A percentile compares a stretch with the other conserved stretches of the same genome.
phyloP scores from a whole-genome alignment of 2,888 invertebrate genomes.

The Limnephilus rhombicus region DNA sequence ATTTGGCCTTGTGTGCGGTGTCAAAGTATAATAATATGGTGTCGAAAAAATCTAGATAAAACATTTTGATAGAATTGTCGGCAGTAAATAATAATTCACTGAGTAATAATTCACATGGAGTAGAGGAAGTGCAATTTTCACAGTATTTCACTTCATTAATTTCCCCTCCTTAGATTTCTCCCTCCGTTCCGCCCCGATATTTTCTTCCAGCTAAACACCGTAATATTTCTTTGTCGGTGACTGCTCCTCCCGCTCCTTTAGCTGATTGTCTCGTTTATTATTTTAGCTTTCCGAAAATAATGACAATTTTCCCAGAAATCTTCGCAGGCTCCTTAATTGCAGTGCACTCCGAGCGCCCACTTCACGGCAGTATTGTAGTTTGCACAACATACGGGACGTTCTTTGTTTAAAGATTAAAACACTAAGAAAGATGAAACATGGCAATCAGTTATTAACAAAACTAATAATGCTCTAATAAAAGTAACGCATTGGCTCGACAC shows the following conservation, averaged over 20 bases:
- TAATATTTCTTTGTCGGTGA: constrained; percentile 26
- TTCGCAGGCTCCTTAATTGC: constrained; percentile 41
- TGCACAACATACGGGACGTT: neutral
- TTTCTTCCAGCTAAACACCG: neutral
- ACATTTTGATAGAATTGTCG: neutral
- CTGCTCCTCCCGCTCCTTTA: neutral
- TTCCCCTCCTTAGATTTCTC: constrained; percentile 5
- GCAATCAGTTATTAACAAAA: no score
- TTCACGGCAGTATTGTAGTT: neutral
- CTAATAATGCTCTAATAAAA: no score
- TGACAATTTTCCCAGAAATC: constrained; percentile 43
- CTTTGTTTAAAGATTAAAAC: neutral
- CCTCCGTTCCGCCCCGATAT: neutral
- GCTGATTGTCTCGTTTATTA: constrained; percentile 46
- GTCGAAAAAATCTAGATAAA: no score
- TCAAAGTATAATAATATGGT: no score
- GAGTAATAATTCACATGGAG: neutral
- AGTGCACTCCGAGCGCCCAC: constrained; percentile 34
- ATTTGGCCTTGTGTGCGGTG: no score
- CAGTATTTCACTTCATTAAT: constrained; percentile 9
- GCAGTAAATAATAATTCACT: neutral
- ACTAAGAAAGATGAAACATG: no score
- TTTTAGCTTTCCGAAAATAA: constrained; percentile 48
- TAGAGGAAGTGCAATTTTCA: neutral
- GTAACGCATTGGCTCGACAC: no score